phyloP scores from a whole-genome alignment of 2,113 vertebrate species.

The Sylvilagus bachmani region DNA sequence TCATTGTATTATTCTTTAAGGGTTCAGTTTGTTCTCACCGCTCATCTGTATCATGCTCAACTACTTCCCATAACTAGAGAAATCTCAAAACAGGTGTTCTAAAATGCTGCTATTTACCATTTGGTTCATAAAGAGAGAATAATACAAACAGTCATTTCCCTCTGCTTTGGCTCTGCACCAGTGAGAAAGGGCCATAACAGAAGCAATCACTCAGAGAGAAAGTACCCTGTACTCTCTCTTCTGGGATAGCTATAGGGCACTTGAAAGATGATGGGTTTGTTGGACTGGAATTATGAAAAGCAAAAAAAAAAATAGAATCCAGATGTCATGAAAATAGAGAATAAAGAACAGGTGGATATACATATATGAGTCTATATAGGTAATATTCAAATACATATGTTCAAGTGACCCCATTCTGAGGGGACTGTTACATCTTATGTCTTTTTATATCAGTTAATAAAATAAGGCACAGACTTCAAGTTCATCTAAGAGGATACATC shows the following conservation, averaged over 20 bases:
- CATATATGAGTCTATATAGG: not conserved
- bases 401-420: not conserved
- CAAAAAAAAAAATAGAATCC: not conserved
- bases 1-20: conserved; percentile 57
- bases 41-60: conserved; percentile 60
- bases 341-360: not conserved
- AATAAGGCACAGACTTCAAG: not conserved
- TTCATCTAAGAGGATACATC: not conserved
- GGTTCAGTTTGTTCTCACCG: conserved; percentile 47
- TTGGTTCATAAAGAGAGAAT: conserved; percentile 56
- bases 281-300: not conserved
- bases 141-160: conserved; percentile 59
- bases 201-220: conserved; percentile 69
- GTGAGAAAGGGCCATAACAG: conserved; percentile 32
- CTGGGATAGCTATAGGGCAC: not conserved
- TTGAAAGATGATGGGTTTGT: conserved; percentile 66
- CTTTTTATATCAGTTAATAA: not conserved
- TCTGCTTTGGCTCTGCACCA: conserved; percentile 28
- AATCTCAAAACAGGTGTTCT: conserved; percentile 78
- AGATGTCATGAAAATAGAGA: not conserved
- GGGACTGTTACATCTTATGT: not conserved
- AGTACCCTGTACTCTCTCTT: conserved; percentile 38
- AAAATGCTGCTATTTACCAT: conserved; percentile 72
- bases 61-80: conserved; percentile 65
- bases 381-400: not conserved